These are phyloP conservation scores for Trididemnum clinides DNA, from an alignment of 23 tunicate species.

Conservation along the genomic window DNA sequence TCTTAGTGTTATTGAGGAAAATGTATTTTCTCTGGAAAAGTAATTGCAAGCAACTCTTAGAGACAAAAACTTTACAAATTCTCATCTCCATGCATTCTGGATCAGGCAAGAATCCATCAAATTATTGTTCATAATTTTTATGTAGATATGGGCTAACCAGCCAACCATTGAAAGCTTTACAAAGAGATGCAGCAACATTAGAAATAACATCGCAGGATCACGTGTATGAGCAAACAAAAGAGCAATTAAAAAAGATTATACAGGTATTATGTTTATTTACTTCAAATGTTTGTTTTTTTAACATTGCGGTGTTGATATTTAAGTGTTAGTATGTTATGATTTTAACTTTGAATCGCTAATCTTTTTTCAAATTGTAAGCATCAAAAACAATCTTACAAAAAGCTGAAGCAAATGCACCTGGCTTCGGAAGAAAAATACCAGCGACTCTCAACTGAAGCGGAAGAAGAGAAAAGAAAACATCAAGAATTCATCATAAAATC, in stretches of 20 bases:
- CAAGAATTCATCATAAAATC: constrained; percentile 91
- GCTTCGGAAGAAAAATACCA: constrained; percentile 69
- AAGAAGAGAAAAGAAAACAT: constrained; percentile 79
- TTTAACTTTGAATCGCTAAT: too few relatives aligned
- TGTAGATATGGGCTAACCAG: constrained; percentile 67
- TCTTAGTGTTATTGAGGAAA: too few relatives aligned
- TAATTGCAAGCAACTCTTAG: too few relatives aligned
- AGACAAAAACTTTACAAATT: too few relatives aligned
- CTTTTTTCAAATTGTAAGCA: constrained; percentile 27
- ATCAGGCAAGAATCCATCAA: too few relatives aligned
- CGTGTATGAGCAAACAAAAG: constrained; percentile 65
- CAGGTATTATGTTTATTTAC: too few relatives aligned
- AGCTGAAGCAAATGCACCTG: constrained; percentile 63
- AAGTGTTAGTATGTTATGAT: too few relatives aligned
- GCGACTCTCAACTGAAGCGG: constrained; percentile 50
- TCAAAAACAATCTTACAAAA: constrained; percentile 72
- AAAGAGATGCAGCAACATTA: constrained; percentile 69
- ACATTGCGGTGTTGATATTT: too few relatives aligned
- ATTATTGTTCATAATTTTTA: too few relatives aligned
- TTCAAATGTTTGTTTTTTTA: too few relatives aligned
- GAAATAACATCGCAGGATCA: constrained; percentile 55
- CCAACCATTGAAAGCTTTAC: constrained; percentile 79
- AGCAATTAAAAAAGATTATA: constrained; percentile 69
- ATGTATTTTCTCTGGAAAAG: too few relatives aligned
- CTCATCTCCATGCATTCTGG: too few relatives aligned